These are phyloP conservation scores for Zosterops hypoxanthus DNA, from an alignment of 2,113 vertebrate genomes.

Conservation along the genomic window DNA sequence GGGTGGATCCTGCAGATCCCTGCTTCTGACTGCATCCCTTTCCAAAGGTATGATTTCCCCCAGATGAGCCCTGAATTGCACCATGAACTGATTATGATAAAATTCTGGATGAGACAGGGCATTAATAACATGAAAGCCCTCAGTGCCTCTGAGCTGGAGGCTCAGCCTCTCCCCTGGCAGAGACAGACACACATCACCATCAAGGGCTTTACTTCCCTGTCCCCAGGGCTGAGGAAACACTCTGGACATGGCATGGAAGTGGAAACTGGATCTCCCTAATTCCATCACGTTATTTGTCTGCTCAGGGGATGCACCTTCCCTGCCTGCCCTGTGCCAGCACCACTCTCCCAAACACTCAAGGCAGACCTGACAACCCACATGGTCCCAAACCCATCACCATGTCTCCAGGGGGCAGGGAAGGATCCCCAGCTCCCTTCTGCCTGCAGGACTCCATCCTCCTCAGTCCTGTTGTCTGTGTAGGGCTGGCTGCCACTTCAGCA, in stretches of 20 bases:
- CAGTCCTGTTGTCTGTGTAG: fast-evolving
- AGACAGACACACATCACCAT: no score
- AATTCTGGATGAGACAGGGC: neutral
- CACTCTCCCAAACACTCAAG: neutral
- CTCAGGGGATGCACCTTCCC: neutral
- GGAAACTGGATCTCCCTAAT: neutral
- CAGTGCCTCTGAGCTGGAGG: neutral
- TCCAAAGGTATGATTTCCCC: slow-evolving; percentile 24
- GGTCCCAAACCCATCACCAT: fast-evolving
- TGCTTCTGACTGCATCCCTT: neutral
- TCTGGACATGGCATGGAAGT: fast-evolving
- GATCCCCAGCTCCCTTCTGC: neutral
- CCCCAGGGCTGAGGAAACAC: neutral
- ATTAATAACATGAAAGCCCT: neutral
- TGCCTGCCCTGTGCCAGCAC: fast-evolving
- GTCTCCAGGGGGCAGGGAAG: neutral
- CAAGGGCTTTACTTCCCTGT: neutral
- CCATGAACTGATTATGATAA: slow-evolving; percentile 21
- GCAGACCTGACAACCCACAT: neutral
- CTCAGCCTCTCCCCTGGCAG: neutral
- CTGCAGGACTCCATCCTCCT: neutral
- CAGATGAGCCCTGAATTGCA: neutral
- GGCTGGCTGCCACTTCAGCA: neutral
- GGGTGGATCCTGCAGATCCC: neutral
- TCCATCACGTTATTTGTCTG: neutral